Percentiles rank a stretch among this genome's conserved stretches.
phyloP scores from a whole-genome alignment of 2,113 vertebrate species.

The Paratilapia polleni region DNA sequence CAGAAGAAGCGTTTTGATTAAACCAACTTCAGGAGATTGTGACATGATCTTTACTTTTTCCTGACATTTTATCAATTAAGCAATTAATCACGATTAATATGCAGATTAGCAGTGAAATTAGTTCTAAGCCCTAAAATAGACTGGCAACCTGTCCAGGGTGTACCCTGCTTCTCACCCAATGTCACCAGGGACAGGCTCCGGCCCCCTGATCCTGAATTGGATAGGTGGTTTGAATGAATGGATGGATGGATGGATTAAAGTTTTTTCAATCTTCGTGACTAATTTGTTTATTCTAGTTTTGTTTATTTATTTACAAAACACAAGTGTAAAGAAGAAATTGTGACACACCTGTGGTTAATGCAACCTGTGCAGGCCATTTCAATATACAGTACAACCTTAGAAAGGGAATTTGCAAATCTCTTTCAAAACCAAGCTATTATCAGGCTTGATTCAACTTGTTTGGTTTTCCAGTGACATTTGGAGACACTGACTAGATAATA shows the following conservation, averaged over 20 bases:
- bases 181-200: background rate
- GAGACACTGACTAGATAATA: conserved; percentile 27
- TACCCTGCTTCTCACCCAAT: background rate
- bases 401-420: conserved; percentile 32
- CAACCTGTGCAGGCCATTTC: background rate
- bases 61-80: too few species aligned
- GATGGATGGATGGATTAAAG: background rate
- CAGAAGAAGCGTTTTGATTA: background rate
- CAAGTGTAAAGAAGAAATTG: background rate
- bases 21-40: background rate
- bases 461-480: conserved; percentile 30
- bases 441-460: conserved; percentile 50
- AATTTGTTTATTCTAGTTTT: background rate
- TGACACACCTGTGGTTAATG: background rate
- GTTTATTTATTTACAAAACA: background rate
- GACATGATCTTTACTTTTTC: too few species aligned
- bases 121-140: background rate
- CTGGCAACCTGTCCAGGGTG: too few species aligned
- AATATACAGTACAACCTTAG: background rate
- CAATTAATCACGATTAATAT: too few species aligned
- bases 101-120: background rate
- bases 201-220: background rate
- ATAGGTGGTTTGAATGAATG: background rate
- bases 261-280: background rate
- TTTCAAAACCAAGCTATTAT: conserved; percentile 43